Evolutionary conservation across 2,888 invertebrate genomes (phyloP), one percentile per base, ranked within the genome.

Genomic region (Halictus ligatus): DNA sequence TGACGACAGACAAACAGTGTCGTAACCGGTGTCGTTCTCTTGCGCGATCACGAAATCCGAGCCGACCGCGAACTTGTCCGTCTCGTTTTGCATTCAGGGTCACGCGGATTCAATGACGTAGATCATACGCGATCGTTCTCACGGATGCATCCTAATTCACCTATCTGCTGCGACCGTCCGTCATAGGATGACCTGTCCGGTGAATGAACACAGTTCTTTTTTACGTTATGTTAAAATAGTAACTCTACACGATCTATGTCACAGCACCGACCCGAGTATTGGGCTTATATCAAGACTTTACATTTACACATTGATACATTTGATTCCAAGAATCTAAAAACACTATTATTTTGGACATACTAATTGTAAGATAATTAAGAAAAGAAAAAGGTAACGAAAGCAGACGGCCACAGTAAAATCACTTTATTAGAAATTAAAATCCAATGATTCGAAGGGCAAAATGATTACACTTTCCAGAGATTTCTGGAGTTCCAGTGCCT

Each of bases 31-130:
- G 84, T 91, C 88, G 88, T 91, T 91, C 69, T 81, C 80, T 88
- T 90, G 90, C 90, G 83, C 86, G 90, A 90, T 90, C 91, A 91
- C 91, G 91, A 90, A 90, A 90, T 91, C 84, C 86, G 84, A 89
- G 87, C 75, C 86, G 89, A 85, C 91, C 90, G 90, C 90, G 90
- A 91, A 90, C 91, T 90, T 90, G 90, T 69, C 79, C 80, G 81
- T 80, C 84, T 83, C 85, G 84, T 88, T 91, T 67, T 88, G 88
- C 86, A 89, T 90, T 90, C 91, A 91, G 90, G 91, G 91, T 90
- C 91, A 72, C 75, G 75, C 76, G 69, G 79, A 80, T 79, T 81
- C 88, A 88, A 88, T 89, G 91, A 90, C 91, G 90, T 85, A 64
- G 81, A 60, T 86, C 77, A 90, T 85, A 78, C 84, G 77, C 78